Evolutionary conservation across 2,113 vertebrate species (phyloP).

Genomic region (Leiothrix lutea): DNA sequence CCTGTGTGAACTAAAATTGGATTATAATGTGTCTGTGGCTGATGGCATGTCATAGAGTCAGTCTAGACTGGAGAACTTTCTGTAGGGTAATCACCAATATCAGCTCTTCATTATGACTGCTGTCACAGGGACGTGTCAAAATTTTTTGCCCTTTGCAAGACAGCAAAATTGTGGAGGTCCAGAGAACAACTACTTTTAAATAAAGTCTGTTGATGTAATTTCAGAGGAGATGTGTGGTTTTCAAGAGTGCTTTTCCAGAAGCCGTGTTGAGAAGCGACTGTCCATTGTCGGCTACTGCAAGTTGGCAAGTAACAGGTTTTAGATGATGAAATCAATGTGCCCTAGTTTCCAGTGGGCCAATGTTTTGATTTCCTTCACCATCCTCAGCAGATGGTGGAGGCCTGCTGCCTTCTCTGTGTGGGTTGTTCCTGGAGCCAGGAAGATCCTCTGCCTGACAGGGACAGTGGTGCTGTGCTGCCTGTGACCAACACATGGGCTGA

Average conservation of each 20-base stretch:
- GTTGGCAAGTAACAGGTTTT: background rate
- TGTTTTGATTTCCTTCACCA: background rate
- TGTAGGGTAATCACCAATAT: background rate
- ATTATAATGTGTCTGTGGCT: background rate
- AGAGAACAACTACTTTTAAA: background rate
- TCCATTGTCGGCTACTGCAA: background rate
- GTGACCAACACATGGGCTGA: accelerated
- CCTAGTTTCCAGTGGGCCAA: background rate
- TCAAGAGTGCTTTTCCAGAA: background rate
- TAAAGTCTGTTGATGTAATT: background rate
- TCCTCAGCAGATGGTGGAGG: background rate
- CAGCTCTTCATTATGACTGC: background rate
- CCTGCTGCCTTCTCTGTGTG: background rate
- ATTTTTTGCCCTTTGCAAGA: background rate
- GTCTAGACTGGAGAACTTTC: background rate
- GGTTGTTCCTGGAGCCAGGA: background rate
- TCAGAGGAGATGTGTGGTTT: background rate
- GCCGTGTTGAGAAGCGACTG: background rate
- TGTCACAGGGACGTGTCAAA: background rate
- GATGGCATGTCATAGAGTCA: background rate
- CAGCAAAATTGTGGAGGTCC: background rate
- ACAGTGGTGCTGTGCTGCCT: background rate
- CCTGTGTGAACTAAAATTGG: background rate
- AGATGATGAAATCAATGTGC: background rate
- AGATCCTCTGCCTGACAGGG: background rate